Conservation (phyloP, 2,797 vertebrate genomes). For the Ceryle rudis region DNA sequence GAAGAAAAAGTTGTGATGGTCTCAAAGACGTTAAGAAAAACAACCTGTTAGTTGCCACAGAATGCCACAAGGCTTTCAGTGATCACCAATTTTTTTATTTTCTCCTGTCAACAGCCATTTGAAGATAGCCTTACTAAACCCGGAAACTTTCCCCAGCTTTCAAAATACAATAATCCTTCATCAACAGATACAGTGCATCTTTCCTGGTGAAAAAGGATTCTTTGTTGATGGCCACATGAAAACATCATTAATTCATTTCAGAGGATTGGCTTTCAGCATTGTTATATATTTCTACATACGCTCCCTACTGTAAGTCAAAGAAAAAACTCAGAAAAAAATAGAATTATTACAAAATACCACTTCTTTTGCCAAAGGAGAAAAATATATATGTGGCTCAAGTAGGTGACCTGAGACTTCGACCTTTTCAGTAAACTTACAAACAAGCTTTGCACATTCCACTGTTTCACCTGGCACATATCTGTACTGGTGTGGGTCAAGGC, state of each 20-base stretch:
- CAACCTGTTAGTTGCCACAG: not conserved
- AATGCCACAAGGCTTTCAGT: not conserved
- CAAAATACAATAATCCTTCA: not conserved
- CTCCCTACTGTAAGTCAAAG: not conserved
- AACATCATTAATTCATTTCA: not conserved
- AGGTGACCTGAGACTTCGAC: not conserved
- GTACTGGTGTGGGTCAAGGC: not conserved
- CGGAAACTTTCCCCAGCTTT: not conserved
- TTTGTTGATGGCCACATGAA: not conserved
- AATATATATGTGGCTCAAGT: not conserved
- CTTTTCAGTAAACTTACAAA: not conserved
- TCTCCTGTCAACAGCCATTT: not conserved
- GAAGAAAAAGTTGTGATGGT: not conserved
- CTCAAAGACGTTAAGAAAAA: not conserved
- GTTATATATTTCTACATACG: not conserved
- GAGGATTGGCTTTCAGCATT: not conserved
- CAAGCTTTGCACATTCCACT: not conserved
- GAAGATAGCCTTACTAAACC: not conserved
- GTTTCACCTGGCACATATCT: not conserved
- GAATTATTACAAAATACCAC: not conserved
- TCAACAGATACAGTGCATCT: not conserved
- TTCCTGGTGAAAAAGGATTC: not conserved
- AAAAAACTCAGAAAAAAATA: not conserved
- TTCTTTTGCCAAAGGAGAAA: not conserved
- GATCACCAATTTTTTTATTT: not conserved